These are phyloP conservation scores for Hemitrygon akajei DNA, from an alignment of 2,797 vertebrate genomes.

Conservation along the genomic window DNA sequence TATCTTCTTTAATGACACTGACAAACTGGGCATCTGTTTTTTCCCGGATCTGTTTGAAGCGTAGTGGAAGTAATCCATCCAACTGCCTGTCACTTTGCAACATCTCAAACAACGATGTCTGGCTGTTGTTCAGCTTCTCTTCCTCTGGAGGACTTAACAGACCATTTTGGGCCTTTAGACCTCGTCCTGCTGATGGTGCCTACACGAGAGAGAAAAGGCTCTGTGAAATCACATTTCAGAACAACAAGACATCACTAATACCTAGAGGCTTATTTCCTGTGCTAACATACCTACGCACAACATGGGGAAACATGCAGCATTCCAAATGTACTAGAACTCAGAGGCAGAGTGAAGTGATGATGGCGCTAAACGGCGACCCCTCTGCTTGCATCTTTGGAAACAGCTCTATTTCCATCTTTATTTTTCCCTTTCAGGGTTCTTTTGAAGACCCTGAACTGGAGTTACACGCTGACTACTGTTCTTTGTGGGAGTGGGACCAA, in stretches of 20 bases:
- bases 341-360: too few relatives aligned
- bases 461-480: too few relatives aligned
- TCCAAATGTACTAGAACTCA: not conserved
- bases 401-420: too few relatives aligned
- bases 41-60: conserved; percentile 84
- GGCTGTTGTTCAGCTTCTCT: conserved; percentile 79
- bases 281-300: not conserved
- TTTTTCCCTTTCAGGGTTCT: too few relatives aligned
- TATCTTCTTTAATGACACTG: conserved; percentile 93
- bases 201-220: conserved; percentile 41
- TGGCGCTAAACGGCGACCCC: too few relatives aligned
- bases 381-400: too few relatives aligned
- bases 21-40: conserved; percentile 94
- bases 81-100: conserved; percentile 80
- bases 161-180: conserved; percentile 75
- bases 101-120: conserved; percentile 85
- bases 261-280: not conserved
- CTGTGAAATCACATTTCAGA: not conserved
- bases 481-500: too few relatives aligned
- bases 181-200: conserved; percentile 59
- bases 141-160: conserved; percentile 78
- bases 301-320: too few relatives aligned
- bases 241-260: not conserved
- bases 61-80: conserved; percentile 77
- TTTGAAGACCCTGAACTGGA: too few relatives aligned